Evolutionary conservation across 2,888 invertebrate species (phyloP), one percentile per base, ranked within the genome.

Genomic region (Lasioglossum calceatum): DNA sequence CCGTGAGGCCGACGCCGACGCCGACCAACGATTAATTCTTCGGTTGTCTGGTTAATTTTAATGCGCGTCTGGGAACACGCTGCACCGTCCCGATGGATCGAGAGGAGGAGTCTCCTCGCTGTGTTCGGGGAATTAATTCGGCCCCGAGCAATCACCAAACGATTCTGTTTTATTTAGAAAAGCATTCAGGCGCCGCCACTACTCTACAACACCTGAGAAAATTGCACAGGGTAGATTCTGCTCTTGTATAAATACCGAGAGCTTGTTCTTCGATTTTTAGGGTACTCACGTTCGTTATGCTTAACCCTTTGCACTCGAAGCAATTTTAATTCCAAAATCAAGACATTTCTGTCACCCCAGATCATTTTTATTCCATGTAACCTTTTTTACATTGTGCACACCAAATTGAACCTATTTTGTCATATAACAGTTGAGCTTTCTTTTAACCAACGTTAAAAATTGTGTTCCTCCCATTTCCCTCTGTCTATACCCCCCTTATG

Each of bases 41-140:
- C 78, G 32, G 64, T 39, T 47, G 58, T 73, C 76, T 70, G 80
- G 72, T 86, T 77, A 84, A 84, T 84, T 84, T 84, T 84, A 84
- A 84, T 77, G 73, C 78, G 19, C 42, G n/a, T 39, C 54, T 42
- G 23, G 54, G 67, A 54, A 32, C 32, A 61, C 67, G 77, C n/a
- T 70, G n/a, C 47, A 67, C 54, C 7, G 44, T n/a, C 12, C 27
- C 77, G 67, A 77, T 47, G 36, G 73, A 84, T 84, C 75, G 39
- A 23, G 71, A 42, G 44, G 19, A 32, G 64, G 32, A 27, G 27
- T 27, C 16, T 64, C 27, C 16, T 32, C 32, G 16, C 32, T 14
- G 32, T 32, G 64, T 64, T 64, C 32, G 2, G 64, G 7, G 32
- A 64, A 64, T 64, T 64, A 64, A 64, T 64, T 32, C 32, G 64